Conservation (phyloP, 2,797 vertebrate species). For the Macroramphosus scolopax region DNA sequence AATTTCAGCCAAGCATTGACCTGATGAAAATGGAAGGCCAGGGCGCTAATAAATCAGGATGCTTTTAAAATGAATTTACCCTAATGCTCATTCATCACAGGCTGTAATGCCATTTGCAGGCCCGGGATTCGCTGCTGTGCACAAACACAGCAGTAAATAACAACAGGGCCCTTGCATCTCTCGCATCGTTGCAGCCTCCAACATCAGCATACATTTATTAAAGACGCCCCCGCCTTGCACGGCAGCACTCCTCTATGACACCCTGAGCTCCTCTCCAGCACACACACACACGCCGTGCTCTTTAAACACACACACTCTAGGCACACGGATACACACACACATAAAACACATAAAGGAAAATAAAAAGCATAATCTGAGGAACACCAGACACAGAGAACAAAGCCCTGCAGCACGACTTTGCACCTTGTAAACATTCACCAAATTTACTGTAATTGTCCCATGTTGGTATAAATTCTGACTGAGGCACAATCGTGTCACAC, state of each 20-base stretch:
- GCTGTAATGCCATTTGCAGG: slow-evolving; percentile 98
- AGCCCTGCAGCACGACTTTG: slow-evolving; percentile 83
- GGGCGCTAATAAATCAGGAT: slow-evolving; percentile 98
- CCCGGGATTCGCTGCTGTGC: slow-evolving; percentile 87
- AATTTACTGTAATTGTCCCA: slow-evolving; percentile 82
- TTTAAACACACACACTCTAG: slow-evolving; percentile 53
- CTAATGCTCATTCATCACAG: slow-evolving; percentile 99
- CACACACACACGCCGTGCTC: slow-evolving; percentile 34
- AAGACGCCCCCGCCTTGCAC: slow-evolving; percentile 80
- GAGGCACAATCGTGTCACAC: slow-evolving; percentile 65
- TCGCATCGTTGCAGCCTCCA: slow-evolving; percentile 87
- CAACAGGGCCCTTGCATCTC: slow-evolving; percentile 86
- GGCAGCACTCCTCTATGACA: slow-evolving; percentile 66
- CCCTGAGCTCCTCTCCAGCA: slow-evolving; percentile 60
- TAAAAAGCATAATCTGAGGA: slow-evolving; percentile 69
- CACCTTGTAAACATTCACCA: slow-evolving; percentile 81
- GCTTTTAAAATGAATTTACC: slow-evolving; percentile 99
- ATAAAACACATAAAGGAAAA: slow-evolving; percentile 64
- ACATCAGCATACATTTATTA: slow-evolving; percentile 96
- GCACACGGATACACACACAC: slow-evolving; percentile 46
- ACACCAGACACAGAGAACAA: slow-evolving; percentile 75
- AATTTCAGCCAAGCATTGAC: slow-evolving; percentile 98
- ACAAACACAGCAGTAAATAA: slow-evolving; percentile 99
- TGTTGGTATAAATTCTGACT: slow-evolving; percentile 79
- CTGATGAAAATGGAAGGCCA: slow-evolving; percentile 99